Conservation (phyloP, 2,113 vertebrate species). For the Pelecanoides urinatrix region DNA sequence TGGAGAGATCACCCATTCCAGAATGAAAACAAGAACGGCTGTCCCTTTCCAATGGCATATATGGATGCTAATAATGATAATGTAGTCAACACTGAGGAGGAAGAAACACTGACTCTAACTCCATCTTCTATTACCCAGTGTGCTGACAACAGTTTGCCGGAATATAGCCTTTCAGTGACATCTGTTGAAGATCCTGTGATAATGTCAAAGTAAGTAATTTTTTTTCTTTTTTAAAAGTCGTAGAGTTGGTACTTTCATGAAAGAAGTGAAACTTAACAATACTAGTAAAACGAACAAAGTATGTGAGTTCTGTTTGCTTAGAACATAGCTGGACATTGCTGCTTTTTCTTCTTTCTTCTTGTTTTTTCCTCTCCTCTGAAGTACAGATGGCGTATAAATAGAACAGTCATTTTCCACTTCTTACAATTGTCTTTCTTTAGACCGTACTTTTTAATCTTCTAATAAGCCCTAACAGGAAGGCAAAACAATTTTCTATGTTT, state of each 20-base stretch:
- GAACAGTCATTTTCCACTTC: not conserved
- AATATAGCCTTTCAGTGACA: constrained; percentile 62
- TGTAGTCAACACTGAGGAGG: constrained; percentile 72
- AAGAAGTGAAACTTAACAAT: not conserved
- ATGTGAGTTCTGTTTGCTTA: not conserved
- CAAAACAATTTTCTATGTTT: not conserved
- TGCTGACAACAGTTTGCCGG: constrained; percentile 61
- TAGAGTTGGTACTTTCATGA: not conserved
- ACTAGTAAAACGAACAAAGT: not conserved
- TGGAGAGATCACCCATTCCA: constrained; percentile 62
- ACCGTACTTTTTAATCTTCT: not conserved
- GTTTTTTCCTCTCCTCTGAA: not conserved
- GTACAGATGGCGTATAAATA: not conserved
- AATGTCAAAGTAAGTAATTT: constrained; percentile 85
- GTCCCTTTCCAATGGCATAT: constrained; percentile 31
- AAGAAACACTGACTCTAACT: constrained; percentile 73
- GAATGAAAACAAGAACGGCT: constrained; percentile 32
- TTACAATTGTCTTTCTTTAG: not conserved
- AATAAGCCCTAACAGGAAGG: not conserved
- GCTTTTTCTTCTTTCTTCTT: no score
- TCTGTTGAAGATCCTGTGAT: constrained; percentile 88
- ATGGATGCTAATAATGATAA: constrained; percentile 20
- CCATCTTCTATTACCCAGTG: constrained; percentile 67
- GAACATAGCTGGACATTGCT: not conserved
- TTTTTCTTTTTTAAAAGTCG: not conserved